Conservation (phyloP, 2,113 vertebrate species). For the Cromileptes altivelis region DNA sequence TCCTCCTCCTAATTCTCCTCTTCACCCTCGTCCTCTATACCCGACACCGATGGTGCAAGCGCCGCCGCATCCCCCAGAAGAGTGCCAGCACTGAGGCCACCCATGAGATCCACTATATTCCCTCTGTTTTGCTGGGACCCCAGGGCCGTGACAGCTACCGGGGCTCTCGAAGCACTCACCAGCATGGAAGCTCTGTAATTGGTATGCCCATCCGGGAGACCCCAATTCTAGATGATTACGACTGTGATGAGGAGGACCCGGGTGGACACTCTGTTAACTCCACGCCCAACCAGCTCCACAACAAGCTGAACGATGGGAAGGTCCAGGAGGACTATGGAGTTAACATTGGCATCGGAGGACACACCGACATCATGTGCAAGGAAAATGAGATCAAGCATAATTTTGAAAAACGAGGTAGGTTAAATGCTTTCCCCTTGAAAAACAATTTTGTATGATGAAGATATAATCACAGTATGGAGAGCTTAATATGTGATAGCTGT, state of each 20-base stretch:
- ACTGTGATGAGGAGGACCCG: constrained; percentile 93
- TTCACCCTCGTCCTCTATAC: constrained; percentile 96
- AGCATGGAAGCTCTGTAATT: constrained; percentile 92
- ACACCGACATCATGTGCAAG: constrained; percentile 87
- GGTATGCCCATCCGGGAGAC: constrained; percentile 97
- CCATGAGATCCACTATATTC: constrained; percentile 99
- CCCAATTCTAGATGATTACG: constrained; percentile 96
- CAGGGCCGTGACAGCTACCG: constrained; percentile 94
- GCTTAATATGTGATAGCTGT: constrained; percentile 11
- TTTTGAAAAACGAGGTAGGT: constrained; percentile 93
- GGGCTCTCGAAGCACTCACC: constrained; percentile 86
- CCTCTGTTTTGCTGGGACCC: constrained; percentile 93
- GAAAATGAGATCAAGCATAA: constrained; percentile 88
- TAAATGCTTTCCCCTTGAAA: neutral
- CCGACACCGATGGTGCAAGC: constrained; percentile 95
- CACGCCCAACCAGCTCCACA: constrained; percentile 81
- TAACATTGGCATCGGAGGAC: constrained; percentile 63
- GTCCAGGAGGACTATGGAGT: constrained; percentile 89
- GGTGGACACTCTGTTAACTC: constrained; percentile 80
- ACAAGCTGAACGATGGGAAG: constrained; percentile 83
- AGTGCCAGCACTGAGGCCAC: constrained; percentile 98
- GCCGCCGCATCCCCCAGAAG: constrained; percentile 94
- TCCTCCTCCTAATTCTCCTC: constrained; percentile 93
- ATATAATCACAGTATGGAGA: neutral
- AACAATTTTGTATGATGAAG: constrained; percentile 12